Conservation (phyloP, 2,888 invertebrate genomes). For the Rapana venosa region DNA sequence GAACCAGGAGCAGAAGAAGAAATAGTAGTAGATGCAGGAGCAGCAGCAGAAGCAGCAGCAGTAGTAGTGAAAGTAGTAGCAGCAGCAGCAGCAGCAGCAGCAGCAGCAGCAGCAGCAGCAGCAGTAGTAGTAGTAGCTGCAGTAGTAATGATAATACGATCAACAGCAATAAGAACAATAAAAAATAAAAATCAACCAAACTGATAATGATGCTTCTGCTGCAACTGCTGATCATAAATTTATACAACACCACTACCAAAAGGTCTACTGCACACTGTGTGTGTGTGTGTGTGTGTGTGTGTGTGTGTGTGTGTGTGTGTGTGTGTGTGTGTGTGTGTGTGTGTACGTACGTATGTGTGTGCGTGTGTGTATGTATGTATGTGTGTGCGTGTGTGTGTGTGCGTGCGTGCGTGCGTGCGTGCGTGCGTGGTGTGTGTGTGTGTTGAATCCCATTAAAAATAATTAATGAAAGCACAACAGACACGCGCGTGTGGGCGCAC, state of each 20-base stretch:
- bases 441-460: too few relatives aligned
- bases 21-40: too few relatives aligned
- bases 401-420: neutral
- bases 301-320: neutral
- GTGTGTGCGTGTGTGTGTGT: conserved; percentile 12
- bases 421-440: neutral
- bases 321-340: neutral
- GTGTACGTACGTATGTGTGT: neutral
- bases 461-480: neutral
- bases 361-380: conserved; percentile 15
- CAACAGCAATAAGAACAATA: neutral
- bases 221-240: neutral
- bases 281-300: conserved; percentile 10
- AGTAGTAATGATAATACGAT: neutral
- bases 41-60: too few relatives aligned
- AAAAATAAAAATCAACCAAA: neutral
- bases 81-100: too few relatives aligned
- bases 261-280: neutral
- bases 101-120: too few relatives aligned
- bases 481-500: neutral
- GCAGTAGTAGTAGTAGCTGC: too few relatives aligned
- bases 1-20: too few relatives aligned
- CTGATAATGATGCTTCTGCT: neutral
- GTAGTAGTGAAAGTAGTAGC: too few relatives aligned
- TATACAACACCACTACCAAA: neutral